Conservation (phyloP, 2,797 vertebrate genomes). For the Anniella stebbinsi region DNA sequence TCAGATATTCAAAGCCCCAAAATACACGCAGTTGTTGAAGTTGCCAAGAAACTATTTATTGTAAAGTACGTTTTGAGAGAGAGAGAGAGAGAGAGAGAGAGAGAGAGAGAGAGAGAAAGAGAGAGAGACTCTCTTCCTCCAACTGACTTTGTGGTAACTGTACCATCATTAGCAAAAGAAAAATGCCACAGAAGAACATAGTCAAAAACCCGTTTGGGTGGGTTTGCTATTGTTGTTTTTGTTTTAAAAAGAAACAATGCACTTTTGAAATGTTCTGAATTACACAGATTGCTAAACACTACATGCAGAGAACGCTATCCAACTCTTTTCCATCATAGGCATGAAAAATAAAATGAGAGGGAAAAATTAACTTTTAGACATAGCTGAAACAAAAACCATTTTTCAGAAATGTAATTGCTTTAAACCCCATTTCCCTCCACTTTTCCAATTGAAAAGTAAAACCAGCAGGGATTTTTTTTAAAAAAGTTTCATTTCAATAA, state of each 20-base stretch:
- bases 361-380: neutral
- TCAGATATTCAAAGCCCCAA: constrained; percentile 16
- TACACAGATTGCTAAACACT: neutral
- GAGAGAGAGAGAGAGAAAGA: too few species aligned
- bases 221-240: too few species aligned
- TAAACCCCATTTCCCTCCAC: neutral
- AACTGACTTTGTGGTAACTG: neutral
- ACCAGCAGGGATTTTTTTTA: neutral
- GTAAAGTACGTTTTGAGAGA: neutral
- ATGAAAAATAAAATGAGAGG: neutral
- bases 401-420: constrained; percentile 24
- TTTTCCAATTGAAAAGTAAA: neutral
- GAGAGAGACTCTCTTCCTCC: too few species aligned
- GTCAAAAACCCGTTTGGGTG: neutral
- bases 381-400: neutral
- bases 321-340: neutral
- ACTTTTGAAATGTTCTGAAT: constrained; percentile 21
- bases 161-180: neutral
- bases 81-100: too few species aligned
- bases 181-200: neutral
- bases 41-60: constrained; percentile 1
- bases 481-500: neutral
- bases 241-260: neutral
- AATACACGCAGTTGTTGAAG: neutral
- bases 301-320: constrained; percentile 25